phyloP scores from a whole-genome alignment of 2,113 vertebrate genomes.

The Polypterus bichir region DNA sequence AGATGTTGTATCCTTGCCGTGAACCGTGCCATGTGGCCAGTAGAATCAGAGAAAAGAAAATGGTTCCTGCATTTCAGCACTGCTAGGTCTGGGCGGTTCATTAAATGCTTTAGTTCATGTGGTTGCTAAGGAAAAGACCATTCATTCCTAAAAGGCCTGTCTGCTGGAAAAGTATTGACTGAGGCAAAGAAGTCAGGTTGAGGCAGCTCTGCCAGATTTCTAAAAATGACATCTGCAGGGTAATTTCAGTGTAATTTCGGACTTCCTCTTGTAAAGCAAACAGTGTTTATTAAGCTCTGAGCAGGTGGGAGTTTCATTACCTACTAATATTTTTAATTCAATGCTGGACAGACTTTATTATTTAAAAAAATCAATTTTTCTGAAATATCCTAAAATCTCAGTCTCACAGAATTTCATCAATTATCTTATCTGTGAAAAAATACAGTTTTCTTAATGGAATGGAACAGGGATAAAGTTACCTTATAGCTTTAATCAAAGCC shows the following conservation, averaged over 20 bases:
- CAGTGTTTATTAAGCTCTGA: not conserved
- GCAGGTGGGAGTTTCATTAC: not conserved
- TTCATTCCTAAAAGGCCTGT: not conserved
- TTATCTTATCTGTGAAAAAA: no score
- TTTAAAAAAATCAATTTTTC: no score
- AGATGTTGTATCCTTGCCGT: not conserved
- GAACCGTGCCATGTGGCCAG: not conserved
- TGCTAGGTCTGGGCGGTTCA: not conserved
- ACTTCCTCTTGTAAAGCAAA: not conserved
- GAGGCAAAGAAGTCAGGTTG: constrained; percentile 1
- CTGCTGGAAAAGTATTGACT: not conserved
- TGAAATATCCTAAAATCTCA: no score
- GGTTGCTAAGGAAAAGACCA: constrained; percentile 2
- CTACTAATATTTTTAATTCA: no score
- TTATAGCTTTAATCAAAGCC: no score
- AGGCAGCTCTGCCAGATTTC: not conserved
- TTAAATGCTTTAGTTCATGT: constrained; percentile 4
- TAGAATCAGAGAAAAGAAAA: not conserved
- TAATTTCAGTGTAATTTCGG: not conserved
- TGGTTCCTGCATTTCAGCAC: not conserved
- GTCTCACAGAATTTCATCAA: no score
- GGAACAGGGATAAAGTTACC: no score
- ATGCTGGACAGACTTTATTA: no score
- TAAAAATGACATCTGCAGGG: not conserved
- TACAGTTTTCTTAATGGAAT: no score